Evolutionary conservation across 2,113 vertebrate genomes (phyloP), one percentile per base, ranked within the genome.

Genomic region (Myiopsitta monachus): DNA sequence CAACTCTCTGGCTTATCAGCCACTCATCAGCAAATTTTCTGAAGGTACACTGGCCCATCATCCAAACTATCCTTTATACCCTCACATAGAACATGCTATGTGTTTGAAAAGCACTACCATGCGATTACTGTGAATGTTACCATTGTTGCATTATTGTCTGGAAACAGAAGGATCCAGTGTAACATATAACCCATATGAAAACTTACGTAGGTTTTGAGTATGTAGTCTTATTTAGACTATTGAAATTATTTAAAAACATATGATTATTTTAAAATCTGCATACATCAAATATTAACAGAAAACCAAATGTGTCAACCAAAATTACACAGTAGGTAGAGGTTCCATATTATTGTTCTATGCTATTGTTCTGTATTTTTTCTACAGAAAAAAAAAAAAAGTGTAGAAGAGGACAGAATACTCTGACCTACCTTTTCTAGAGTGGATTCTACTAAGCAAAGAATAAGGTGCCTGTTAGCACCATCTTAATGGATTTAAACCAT

Each of bases 401-500:
- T 46, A 80, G 49, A 75, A 87, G 7, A 84, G 18, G 62, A 87
- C 19, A 47, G 24, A 74, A 70, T 28, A 52, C 44, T 31, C 9
- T 49, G 46, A 46, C 41, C 36, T 69, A 5, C 76, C 55, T 83
- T 81, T 93, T 84, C 66, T 76, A 43, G 38, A 64, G 62, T 80
- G 54, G 33, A 86, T 96, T 95, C 64, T 69, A 61, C 78, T 88
- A 90, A 83, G 69, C 54, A 87, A 95, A 80, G 52, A 92, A 88
- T 86, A 85, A 70, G 93, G 47, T 95, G 72, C 83, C 74, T 61
- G 3, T 93, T 92, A 0, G 0, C 82, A 87, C 87, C 21, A 41
- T 95, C 86, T 89, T 96, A 96, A 95, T 95, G 51, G 96, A 94
- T 97, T 93, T 91, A 96, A 95, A 94, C 90, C 31, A 51, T 62